Evolutionary conservation across 2,113 vertebrate species (phyloP).

Genomic region (Salvator merianae): DNA sequence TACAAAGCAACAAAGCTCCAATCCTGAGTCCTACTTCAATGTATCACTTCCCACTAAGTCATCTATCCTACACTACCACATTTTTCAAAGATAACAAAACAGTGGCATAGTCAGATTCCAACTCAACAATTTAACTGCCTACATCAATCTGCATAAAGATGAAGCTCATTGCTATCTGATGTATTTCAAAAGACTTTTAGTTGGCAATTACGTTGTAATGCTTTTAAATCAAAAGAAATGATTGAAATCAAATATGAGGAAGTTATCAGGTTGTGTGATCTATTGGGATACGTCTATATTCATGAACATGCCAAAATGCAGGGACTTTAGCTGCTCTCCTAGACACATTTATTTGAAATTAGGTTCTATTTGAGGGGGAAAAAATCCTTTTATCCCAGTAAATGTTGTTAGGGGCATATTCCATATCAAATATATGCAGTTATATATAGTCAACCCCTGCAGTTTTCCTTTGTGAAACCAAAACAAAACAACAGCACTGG

Average conservation of each 20-base stretch:
- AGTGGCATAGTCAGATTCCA: neutral
- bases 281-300: neutral
- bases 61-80: neutral
- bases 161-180: neutral
- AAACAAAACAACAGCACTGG: too few species aligned
- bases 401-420: too few species aligned
- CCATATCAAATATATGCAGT: too few species aligned
- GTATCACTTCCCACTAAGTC: neutral
- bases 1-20: neutral
- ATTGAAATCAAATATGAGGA: neutral
- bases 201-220: neutral
- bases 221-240: neutral
- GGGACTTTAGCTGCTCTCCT: neutral
- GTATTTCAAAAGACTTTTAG: neutral
- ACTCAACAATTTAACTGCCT: neutral
- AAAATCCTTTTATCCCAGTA: too few species aligned
- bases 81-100: neutral
- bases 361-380: too few species aligned
- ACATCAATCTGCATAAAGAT: neutral
- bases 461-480: too few species aligned
- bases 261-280: neutral
- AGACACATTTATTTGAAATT: too few species aligned
- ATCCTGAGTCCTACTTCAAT: neutral
- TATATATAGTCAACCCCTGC: too few species aligned
- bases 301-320: neutral